Evolutionary conservation across 2,797 vertebrate species (phyloP), one percentile per base, ranked within the genome.

Genomic region (Anisognathus igniventris): DNA sequence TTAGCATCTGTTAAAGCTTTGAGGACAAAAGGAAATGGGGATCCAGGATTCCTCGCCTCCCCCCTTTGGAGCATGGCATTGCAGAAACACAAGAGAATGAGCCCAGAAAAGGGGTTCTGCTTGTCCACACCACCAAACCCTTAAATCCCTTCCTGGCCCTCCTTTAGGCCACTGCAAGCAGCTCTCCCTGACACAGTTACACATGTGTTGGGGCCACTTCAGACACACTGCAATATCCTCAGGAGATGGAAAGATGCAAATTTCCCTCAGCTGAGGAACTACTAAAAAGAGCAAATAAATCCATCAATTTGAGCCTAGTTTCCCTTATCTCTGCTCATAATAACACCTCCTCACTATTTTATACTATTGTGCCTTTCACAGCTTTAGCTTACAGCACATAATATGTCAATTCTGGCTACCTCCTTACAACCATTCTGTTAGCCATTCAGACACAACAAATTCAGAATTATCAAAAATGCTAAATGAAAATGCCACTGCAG

Each of bases 31-130:
- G 56, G 31, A 39, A 87, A 48, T 11, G 2, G 7, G 48, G 44
- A 84, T 65, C 18, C 14, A 21, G 15, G 30, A 78, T 54, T 61
- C 25, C 35, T 50, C 0, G 0, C 2, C 3, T n/a, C 20, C 2
- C 28, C 1, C 6, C 48, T 4, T 4, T 8, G 19, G 48, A 62
- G 23, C 9, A 40, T 2, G 7, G 21, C 23, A 54, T 15, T 66
- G 14, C 35, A 84, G 62, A 92, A 86, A 81, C 37, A 39, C n/a
- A 61, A 56, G 39, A 72, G 14, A 82, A 75, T 33, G 4, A 75
- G 66, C 30, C 51, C 76, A 94, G 50, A 66, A 86, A 44, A 14
- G 19, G 15, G n/a, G 31, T 91, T 66, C 40, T 47, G 25, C 27
- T 76, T 73, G 31, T 40, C 14, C 47, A 54, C 12, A 62, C n/a